Evolutionary conservation across 2,113 vertebrate genomes (phyloP), one percentile per base, ranked within the genome.

Genomic region (Zeus faber): DNA sequence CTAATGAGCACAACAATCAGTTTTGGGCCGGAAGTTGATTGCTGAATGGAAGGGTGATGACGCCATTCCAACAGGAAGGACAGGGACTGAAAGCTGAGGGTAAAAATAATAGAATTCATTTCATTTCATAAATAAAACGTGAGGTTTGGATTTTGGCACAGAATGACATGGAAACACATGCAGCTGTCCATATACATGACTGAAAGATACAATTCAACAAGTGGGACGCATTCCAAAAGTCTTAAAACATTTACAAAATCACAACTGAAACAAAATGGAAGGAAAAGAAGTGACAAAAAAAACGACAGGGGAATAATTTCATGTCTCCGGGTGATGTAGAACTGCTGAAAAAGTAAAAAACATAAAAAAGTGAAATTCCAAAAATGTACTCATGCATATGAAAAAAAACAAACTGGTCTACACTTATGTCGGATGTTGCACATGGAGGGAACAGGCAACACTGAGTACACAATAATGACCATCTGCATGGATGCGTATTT

Each of bases 31-130:
- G n/a, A n/a, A n/a, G n/a, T n/a, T n/a, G n/a, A n/a, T 7, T 41
- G 40, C 4, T 17, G n/a, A 17, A 41, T 41, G 40, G n/a, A 2
- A 18, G 17, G 31, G 31, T 8, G 31, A 13, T 13, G 9, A 8
- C 2, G 31, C 31, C 31, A 3, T 4, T 33, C 17, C n/a, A 41
- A 17, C n/a, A 41, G 16, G 3, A 8, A 41, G 21, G 26, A 16
- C 16, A 24, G n/a, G 18, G 40, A n/a, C n/a, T n/a, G 16, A 27
- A 26, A 24, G 18, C 11, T 35, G 20, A 25, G 17, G 7, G 29
- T 35, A 47, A 67, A 49, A 0, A 35, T 6, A 48, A 21, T 9
- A 14, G n/a, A 49, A 66, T 87, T 86, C 79, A 78, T 84, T 86
- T 86, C 45, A 74, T 56, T 71, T 68, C 25, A 62, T 16, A 58